A percentile compares a stretch with the other conserved stretches of the same genome.
Evolutionary conservation across 2,888 invertebrate species (phyloP).

Genomic region (Oscheius onirici): DNA sequence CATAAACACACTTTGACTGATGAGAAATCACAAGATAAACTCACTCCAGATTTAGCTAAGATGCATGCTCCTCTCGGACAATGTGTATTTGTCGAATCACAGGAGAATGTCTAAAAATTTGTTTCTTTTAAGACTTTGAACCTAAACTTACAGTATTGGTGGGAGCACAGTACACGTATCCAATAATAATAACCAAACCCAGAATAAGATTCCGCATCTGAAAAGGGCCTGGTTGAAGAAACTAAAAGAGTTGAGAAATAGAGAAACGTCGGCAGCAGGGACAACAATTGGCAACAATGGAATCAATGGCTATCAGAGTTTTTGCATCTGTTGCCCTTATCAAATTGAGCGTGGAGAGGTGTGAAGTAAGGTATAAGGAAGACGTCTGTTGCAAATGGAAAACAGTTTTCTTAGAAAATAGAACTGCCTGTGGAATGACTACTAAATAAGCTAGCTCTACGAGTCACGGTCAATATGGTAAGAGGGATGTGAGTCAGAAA

Average conservation of each 20-base stretch:
- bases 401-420: neutral
- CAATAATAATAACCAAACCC: constrained; percentile 1
- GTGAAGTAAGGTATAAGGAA: neutral
- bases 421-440: neutral
- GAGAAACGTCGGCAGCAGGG: neutral
- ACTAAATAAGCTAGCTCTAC: neutral
- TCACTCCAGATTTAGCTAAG: neutral
- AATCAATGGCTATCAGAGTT: constrained; percentile 2
- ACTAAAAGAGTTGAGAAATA: neutral
- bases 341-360: neutral
- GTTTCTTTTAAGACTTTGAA: neutral
- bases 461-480: neutral
- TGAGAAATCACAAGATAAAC: neutral
- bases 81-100: constrained; percentile 27
- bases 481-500: neutral
- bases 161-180: neutral
- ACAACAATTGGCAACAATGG: neutral
- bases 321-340: neutral
- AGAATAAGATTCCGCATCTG: constrained; percentile 18
- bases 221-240: neutral
- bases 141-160: constrained; percentile 6
- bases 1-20: too few relatives aligned
- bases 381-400: neutral
- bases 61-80: constrained; percentile 10
- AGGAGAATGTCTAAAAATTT: constrained; percentile 17